phyloP scores from a whole-genome alignment of 2,797 vertebrate species.

The Saguinus oedipus region DNA sequence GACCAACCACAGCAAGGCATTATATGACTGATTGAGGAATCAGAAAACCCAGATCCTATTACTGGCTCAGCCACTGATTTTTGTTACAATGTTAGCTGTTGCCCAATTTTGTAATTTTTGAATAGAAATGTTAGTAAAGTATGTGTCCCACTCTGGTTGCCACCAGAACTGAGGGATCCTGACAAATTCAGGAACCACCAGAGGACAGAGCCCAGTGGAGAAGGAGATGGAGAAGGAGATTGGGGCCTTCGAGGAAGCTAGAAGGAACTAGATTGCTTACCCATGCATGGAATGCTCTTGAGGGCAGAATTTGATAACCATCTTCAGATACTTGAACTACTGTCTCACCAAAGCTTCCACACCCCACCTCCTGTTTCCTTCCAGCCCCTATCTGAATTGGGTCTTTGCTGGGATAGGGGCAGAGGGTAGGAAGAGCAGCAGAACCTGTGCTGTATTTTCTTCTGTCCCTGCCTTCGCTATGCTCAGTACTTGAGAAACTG shows the following conservation, averaged over 20 bases:
- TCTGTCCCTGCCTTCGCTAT: conserved; percentile 57
- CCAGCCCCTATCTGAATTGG: not conserved
- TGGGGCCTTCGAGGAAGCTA: not conserved
- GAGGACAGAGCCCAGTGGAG: not conserved
- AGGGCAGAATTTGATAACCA: not conserved
- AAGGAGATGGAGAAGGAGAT: not conserved
- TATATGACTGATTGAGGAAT: not conserved
- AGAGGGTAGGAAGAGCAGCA: not conserved
- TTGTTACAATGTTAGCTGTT: not conserved
- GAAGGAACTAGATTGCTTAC: not conserved
- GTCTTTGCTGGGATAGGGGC: not conserved
- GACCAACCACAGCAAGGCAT: not conserved
- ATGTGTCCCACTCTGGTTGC: not conserved
- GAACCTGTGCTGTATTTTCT: not conserved
- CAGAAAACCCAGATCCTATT: conserved; percentile 45
- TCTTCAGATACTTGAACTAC: not conserved
- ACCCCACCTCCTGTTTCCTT: not conserved
- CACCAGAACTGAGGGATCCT: not conserved
- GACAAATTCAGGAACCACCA: not conserved
- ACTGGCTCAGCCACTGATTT: conserved; percentile 55
- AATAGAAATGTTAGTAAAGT: not conserved
- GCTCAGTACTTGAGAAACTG: conserved; percentile 8
- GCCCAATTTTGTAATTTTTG: not conserved
- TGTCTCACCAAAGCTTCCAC: not conserved
- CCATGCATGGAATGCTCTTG: not conserved